Evolutionary conservation across 2,113 vertebrate species (phyloP), one percentile per base, ranked within the genome.

Genomic region (Odobenus rosmarus): DNA sequence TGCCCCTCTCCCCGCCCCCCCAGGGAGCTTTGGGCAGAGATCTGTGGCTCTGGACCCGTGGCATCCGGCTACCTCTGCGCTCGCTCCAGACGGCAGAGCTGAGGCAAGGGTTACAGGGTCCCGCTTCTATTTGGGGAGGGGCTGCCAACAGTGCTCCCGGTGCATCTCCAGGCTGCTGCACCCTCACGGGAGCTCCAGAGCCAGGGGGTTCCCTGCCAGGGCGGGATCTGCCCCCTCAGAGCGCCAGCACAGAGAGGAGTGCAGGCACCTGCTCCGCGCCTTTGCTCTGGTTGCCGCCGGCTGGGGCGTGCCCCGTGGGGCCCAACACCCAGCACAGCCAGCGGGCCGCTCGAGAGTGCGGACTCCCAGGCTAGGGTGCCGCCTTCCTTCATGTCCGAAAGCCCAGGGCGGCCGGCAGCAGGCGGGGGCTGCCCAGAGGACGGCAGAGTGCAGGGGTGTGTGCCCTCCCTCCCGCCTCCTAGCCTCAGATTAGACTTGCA

Each of bases 201-300:
- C 57, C 57, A 64, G 26, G 19, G 74, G n/a, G 39, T 31, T 24
- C 7, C 62, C 53, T 74, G 16, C 7, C 36, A 59, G 18, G 36
- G 11, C 28, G n/a, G 46, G 39, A 39, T 39, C 39, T 39, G 39
- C 39, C 39, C 39, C 39, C 39, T 3, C 39, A 39, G 39, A 39
- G 39, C 3, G 4, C 53, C 61, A 8, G 33, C 15, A n/a, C 21
- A n/a, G 62, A 28, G n/a, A 1, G 3, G 53, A 42, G 11, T 39
- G 31, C 16, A 24, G 51, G 39, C 71, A 19, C 33, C 62, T 36
- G 49, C 74, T 49, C 51, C 36, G 23, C 0, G 1, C 33, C 51
- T 49, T 46, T 11, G 0, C 39, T 42, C 51, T 71, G 12, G 0
- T 31, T 23, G 6, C 62, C 0, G 0, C 28, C 36, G 61, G 39